Evolutionary conservation across 2,888 invertebrate species (phyloP), one percentile per base, ranked within the genome.

Genomic region (Petrolisthes cinctipes): DNA sequence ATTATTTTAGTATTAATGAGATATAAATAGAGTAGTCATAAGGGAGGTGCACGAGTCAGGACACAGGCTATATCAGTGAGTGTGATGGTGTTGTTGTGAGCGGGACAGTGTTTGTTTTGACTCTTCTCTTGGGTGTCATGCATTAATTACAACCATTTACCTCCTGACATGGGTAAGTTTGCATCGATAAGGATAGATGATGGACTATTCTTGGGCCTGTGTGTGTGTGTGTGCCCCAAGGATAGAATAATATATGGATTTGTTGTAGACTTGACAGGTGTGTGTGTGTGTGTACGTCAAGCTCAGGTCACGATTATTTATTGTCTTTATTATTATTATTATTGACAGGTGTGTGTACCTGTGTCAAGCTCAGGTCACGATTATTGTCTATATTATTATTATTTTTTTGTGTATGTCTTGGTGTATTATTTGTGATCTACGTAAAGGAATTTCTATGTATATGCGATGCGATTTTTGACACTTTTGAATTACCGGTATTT

Each of bases 91-190:
- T 37, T 37, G 37, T 37, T 37, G 37, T 37, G 37, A 37, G 37
- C 37, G 51, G 71, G 37, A 66, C 11, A 51, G 66, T 76, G 11
- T 53, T n/a, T n/a, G 20, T n/a, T 53, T n/a, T n/a, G 20, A 20
- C 61, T 5, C 82, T 73, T 82, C 54, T 75, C 82, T 68, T 66
- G 75, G 7, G n/a, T 82, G 85, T 78, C 75, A 86, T 86, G 86
- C 86, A 23, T 82, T 86, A 86, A 86, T 78, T 23, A 51, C 54
- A 20, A 51, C 37, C 6, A 76, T 61, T 54, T 78, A 11, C 66
- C 51, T 23, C 11, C 66, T 83, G 86, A 82, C 78, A 82, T 86
- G 86, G 86, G 86, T 86, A 83, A 86, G 83, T 83, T 54, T 23
- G 53, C 20, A 54, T 6, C 20, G 54, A 9, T 11, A 14, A 11